Conservation (phyloP, 2,888 invertebrate genomes). For the Schizaphis graminum region DNA sequence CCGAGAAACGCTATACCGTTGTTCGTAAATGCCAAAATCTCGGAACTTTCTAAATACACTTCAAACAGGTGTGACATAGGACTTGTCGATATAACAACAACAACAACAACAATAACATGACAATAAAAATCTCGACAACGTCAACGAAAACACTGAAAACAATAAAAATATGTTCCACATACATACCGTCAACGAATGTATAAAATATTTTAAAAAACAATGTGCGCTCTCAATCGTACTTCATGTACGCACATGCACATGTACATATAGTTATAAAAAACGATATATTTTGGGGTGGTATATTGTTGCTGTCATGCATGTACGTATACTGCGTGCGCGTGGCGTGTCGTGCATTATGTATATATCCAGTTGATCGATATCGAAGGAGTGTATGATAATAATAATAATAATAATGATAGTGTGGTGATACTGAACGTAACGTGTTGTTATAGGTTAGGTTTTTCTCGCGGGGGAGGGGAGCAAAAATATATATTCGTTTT, state of each 20-base stretch:
- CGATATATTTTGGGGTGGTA: neutral
- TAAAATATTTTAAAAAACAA: neutral
- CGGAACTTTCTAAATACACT: neutral
- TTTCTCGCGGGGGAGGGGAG: slow-evolving; percentile 41
- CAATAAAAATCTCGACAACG: neutral
- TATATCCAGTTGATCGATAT: slow-evolving; percentile 35
- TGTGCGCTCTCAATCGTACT: neutral
- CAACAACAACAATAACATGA: neutral
- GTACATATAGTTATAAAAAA: neutral
- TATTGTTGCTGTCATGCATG: neutral
- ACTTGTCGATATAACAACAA: neutral
- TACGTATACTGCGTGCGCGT: neutral
- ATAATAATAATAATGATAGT: slow-evolving; percentile 3
- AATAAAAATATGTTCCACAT: neutral
- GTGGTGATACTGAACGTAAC: neutral
- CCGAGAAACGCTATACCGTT: neutral
- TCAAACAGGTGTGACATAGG: neutral
- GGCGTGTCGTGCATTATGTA: neutral
- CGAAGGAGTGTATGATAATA: neutral
- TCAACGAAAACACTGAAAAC: neutral
- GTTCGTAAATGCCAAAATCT: neutral
- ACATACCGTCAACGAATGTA: neutral
- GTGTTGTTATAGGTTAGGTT: slow-evolving; percentile 60
- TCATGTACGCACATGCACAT: neutral
- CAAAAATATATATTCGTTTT: slow-evolving; percentile 26